Evolutionary conservation across 2,113 vertebrate species (phyloP), one percentile per base, ranked within the genome.

Genomic region (Hippocampus comes): DNA sequence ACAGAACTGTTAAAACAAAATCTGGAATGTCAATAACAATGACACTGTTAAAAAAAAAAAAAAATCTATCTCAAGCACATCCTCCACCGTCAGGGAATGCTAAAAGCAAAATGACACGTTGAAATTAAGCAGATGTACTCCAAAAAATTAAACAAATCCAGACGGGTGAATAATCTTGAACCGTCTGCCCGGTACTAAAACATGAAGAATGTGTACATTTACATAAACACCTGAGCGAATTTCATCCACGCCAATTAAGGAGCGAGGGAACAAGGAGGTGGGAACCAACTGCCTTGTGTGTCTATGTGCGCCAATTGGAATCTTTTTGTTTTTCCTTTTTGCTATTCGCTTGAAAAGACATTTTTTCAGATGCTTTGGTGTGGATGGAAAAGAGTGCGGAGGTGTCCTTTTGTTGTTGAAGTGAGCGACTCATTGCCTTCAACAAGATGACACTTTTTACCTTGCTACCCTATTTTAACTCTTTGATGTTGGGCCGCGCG

Each of bases 231-330:
- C 93, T 93, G 91, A 90, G 91, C 89, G 95, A 93, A 94, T 94
- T 95, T 94, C 93, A 93, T 92, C 96, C 95, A 88, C 91, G 93
- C 97, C 97, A 97, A 97, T 95, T 98, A 98, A 95, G 96, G 96
- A 96, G 94, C 82, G 93, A 93, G 91, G 90, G 91, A 90, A 92
- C 79, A 82, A 83, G 84, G 91, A 78, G 85, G 84, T 79, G 75
- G 86, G 34, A 82, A 63, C 21, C 11, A 86, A 83, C 86, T 73
- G 88, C 84, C 87, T 89, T 84, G 70, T 63, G 38, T 63, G 74
- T 84, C 3, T 86, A 82, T 5, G 20, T n/a, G 8, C 78, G 48
- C 61, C 76, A 65, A 59, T 86, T 91, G 82, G 63, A 84, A 90
- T 93, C 89, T 91, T 91, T 25, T 27, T 23, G 25, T 25, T 23